These are phyloP conservation scores for Sebastes minor DNA, from an alignment of 2,797 vertebrate species.

Conservation along the genomic window DNA sequence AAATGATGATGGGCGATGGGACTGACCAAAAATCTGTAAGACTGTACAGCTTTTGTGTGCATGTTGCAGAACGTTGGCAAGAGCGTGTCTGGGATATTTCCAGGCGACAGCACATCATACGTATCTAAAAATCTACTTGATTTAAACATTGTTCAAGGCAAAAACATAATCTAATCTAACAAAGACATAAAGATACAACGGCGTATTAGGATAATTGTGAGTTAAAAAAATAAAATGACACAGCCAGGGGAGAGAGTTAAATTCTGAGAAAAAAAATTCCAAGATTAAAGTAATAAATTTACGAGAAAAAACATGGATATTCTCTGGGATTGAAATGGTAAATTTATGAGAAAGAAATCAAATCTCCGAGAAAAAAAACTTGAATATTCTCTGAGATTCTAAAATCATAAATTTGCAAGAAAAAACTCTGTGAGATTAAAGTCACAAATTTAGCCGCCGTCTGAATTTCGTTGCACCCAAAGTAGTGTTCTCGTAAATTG, in stretches of 20 bases:
- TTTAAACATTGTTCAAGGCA: conserved; percentile 28
- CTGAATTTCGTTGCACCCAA: too few species aligned
- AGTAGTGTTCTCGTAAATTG: too few species aligned
- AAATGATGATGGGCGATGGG: not conserved
- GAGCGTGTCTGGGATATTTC: not conserved
- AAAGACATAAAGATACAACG: conserved; percentile 6
- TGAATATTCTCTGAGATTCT: not conserved
- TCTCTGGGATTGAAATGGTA: too few species aligned
- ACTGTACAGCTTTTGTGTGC: not conserved
- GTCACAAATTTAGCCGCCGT: too few species aligned
- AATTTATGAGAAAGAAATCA: not conserved
- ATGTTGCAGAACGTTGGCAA: not conserved
- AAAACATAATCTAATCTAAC: conserved; percentile 38
- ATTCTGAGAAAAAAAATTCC: too few species aligned
- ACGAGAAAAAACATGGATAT: too few species aligned
- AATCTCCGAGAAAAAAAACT: not conserved
- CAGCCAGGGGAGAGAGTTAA: too few species aligned
- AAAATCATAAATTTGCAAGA: not conserved
- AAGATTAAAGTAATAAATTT: too few species aligned
- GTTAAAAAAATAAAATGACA: too few species aligned
- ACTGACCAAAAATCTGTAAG: not conserved
- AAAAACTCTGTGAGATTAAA: not conserved
- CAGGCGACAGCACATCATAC: not conserved
- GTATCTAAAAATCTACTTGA: conserved; percentile 1
- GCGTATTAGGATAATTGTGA: too few species aligned